Base-by-base conservation (phyloP, 2,797 vertebrate species). In the Serranus cabrilla region DNA sequence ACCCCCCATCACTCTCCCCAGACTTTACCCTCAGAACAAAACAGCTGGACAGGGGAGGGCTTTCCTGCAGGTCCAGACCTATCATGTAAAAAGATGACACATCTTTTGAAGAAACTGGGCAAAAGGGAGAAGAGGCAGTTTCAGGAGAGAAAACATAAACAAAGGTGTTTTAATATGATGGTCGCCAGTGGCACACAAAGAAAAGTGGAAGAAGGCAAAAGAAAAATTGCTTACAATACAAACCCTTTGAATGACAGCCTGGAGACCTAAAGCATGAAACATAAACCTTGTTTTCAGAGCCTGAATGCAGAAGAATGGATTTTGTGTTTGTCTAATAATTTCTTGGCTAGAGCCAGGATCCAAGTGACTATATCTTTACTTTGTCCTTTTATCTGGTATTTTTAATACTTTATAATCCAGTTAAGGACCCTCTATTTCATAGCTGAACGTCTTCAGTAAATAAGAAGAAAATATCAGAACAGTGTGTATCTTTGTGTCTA, bases 151-250 rank as follows among this genome's bases (percentile, higher is more conserved):
- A 84, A 91, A 87, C 84, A 85, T 83, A 89, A 92, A 91, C 87
- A 92, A 87, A 85, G 83, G 70, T 85, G 82, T 89, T 92, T 94
- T 93, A 90, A 88, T 89, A 86, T 85, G 89, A 81, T 69, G 81
- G 90, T 91, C 55, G 89, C 93, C 92, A 16, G 56, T 85, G 88
- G 93, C 91, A 79, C 59, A 78, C 60, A 68, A 65, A 85, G 69
- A 85, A 55, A 65, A 78, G 68, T 59, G 67, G 66, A 86, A 69
- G 62, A 76, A 62, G 74, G 82, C 49, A 58, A 81, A 82, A 83
- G 74, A 87, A 78, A 91, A 93, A 93, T 40, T 89, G 91, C 91
- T 92, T 91, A 94, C 85, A 87, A 89, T 91, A 85, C 79, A 91
- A 89, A 90, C 72, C 73, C 87, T 91, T 85, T 82, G 85, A 90